Conservation (phyloP, 2,888 invertebrate species). For the Oscheius sp. region DNA sequence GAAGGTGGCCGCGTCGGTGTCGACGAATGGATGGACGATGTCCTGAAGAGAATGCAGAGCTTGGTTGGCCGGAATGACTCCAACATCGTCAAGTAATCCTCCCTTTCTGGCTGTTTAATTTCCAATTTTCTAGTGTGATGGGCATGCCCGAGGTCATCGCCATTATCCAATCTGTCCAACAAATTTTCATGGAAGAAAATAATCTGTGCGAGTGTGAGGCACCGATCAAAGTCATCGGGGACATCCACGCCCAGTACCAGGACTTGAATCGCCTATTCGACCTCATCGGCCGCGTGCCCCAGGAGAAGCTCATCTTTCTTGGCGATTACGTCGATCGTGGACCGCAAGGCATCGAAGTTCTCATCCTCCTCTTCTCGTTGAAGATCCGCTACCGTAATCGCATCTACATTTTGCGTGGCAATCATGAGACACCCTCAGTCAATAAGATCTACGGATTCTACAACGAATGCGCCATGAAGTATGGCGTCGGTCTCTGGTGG, state of each 20-base stretch:
- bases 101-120: too few relatives aligned
- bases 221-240: constrained; percentile 68
- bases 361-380: constrained; percentile 60
- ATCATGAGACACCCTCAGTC: constrained; percentile 68
- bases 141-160: constrained; percentile 56
- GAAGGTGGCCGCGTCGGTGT: constrained; percentile 3
- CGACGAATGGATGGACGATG: constrained; percentile 57
- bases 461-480: constrained; percentile 60
- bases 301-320: constrained; percentile 60
- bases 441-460: constrained; percentile 69
- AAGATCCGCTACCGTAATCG: constrained; percentile 64
- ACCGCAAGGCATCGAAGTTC: constrained; percentile 64
- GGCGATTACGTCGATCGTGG: constrained; percentile 70
- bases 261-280: constrained; percentile 65
- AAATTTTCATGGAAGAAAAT: constrained; percentile 55
- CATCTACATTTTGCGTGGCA: constrained; percentile 64
- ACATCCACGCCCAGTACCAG: constrained; percentile 66
- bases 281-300: constrained; percentile 65
- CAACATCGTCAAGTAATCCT: constrained; percentile 51
- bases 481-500: constrained; percentile 68
- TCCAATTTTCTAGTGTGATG: too few relatives aligned
- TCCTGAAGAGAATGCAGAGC: constrained; percentile 55
- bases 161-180: constrained; percentile 40
- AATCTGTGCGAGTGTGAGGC: constrained; percentile 61
- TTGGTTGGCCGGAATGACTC: constrained; percentile 50